phyloP scores from a whole-genome alignment of 2,888 invertebrate genomes.

The Acleris emargana region DNA sequence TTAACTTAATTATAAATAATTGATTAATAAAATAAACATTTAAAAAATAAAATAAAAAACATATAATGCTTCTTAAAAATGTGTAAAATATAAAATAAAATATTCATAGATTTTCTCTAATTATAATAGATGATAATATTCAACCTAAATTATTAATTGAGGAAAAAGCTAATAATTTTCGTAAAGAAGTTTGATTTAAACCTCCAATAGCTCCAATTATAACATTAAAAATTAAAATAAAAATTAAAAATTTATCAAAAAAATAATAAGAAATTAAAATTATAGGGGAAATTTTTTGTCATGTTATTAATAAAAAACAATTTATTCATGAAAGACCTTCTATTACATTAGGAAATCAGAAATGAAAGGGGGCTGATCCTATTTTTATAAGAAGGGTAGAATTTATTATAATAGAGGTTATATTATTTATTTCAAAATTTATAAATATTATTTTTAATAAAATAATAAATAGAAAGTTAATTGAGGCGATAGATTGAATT shows the following conservation, averaged over 20 bases:
- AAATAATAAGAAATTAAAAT: conserved; percentile 78
- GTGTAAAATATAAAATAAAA: conserved; percentile 75
- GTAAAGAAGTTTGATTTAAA: conserved; percentile 81
- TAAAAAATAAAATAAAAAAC: conserved; percentile 71
- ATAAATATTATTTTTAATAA: conserved; percentile 65
- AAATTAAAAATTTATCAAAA: conserved; percentile 72
- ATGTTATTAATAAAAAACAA: conserved; percentile 82
- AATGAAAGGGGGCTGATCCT: conserved; percentile 84
- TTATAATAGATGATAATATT: conserved; percentile 73
- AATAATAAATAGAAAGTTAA: conserved; percentile 79
- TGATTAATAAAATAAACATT: conserved; percentile 80
- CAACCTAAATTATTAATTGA: conserved; percentile 86
- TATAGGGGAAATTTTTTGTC: conserved; percentile 87
- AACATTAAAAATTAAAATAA: conserved; percentile 70
- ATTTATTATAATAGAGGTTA: conserved; percentile 61
- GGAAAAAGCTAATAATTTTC: conserved; percentile 85
- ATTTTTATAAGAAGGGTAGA: conserved; percentile 80
- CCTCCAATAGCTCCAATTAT: conserved; percentile 79
- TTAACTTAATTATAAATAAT: conserved; percentile 71
- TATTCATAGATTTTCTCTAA: conserved; percentile 74
- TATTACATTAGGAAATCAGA: no score
- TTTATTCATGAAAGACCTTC: conserved; percentile 84
- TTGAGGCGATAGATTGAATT: conserved; percentile 83
- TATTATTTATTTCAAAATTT: conserved; percentile 59
- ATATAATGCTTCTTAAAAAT: conserved; percentile 72